A percentile compares a stretch with the other conserved stretches of the same genome.
Evolutionary conservation across 2,888 invertebrate genomes (phyloP).

Genomic region (Amaurobius ferox): DNA sequence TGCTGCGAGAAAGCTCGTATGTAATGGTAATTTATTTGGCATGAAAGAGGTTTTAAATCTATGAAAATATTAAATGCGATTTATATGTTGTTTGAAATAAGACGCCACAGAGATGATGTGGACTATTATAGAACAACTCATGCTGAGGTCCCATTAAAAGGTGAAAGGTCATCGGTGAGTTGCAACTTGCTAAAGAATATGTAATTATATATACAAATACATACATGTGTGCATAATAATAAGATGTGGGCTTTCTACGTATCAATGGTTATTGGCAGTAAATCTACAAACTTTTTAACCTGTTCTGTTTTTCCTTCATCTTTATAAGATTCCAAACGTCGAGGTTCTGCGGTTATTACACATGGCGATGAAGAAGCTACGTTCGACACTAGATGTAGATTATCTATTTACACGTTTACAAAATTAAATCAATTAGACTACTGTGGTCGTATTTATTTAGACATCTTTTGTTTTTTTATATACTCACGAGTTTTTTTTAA

Average conservation of each 20-base stretch:
- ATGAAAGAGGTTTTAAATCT: slow-evolving; percentile 36
- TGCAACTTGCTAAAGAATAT: slow-evolving; percentile 63
- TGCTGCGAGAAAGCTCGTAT: slow-evolving; percentile 55
- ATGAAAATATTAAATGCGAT: slow-evolving; percentile 47
- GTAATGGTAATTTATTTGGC: slow-evolving; percentile 52
- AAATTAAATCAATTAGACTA: slow-evolving; percentile 69
- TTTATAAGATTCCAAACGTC: slow-evolving; percentile 48
- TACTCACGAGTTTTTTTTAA: slow-evolving; percentile 52
- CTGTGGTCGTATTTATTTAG: slow-evolving; percentile 48
- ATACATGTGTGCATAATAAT: slow-evolving; percentile 68
- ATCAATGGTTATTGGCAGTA: slow-evolving; percentile 66
- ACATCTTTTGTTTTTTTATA: slow-evolving; percentile 40
- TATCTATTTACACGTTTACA: slow-evolving; percentile 71
- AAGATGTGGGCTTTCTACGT: slow-evolving; percentile 70
- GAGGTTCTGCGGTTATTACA: slow-evolving; percentile 70
- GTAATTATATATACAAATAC: slow-evolving; percentile 67
- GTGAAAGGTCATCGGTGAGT: slow-evolving; percentile 56
- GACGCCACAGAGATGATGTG: slow-evolving; percentile 29
- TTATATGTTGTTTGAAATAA: slow-evolving; percentile 38
- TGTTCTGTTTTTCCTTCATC: slow-evolving; percentile 39
- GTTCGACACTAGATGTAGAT: slow-evolving; percentile 48
- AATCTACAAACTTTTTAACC: slow-evolving; percentile 52
- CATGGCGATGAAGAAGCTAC: slow-evolving; percentile 51
- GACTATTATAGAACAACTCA: slow-evolving; percentile 37
- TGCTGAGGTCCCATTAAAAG: slow-evolving; percentile 42